Base-by-base conservation (phyloP, 2,888 invertebrate genomes). In the Cremastinae sp. region DNA sequence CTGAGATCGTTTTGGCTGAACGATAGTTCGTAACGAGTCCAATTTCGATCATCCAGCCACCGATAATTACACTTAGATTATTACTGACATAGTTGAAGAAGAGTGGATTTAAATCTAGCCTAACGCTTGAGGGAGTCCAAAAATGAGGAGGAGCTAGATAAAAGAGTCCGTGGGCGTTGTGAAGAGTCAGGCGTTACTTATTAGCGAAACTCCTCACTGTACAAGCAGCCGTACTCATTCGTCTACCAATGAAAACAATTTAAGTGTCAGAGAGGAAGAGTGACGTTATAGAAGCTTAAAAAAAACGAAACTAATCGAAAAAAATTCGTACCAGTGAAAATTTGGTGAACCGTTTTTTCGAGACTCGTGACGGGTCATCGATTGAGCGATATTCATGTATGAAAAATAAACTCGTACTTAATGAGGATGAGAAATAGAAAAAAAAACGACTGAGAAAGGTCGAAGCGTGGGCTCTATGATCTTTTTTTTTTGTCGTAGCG, bases 231-330 rank as follows among this genome's bases (percentile, higher is more conserved):
- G 84, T 87, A 87, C 83, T 86, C 83, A 81, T 61, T 85, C 80
- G 83, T 82, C 84, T 85, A 84, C 82, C 84, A 85, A 86, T 84
- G 82, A 86, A 85, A 80, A 83, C 85, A 86, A 85, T 84, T 85
- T 77, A 81, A 85, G 55, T 85, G 59, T 16, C 55, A n/a, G 16
- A 16, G 55, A 75, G 68, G 79, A 73, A 76, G 66, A 75, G 64
- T 73, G 76, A 65, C n/a, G 51, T 78, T 68, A 71, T 49, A 68
- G 35, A 58, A 64, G 51, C 49, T 35, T 69, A 55, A 70, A 72
- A 55, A 53, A 49, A 22, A 28, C 55, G 14, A n/a, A n/a, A n/a
- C n/a, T n/a, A n/a, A n/a, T 43, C 35, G n/a, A 4, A 41, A 56
- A 73, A 47, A 37, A 16, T 70, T 59, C 37, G 68, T 47, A 71